A percentile compares a stretch with the other conserved stretches of the same genome.
These are phyloP conservation scores for Laspeyria flexula DNA, from an alignment of 2,888 invertebrate genomes.

Conservation along the genomic window DNA sequence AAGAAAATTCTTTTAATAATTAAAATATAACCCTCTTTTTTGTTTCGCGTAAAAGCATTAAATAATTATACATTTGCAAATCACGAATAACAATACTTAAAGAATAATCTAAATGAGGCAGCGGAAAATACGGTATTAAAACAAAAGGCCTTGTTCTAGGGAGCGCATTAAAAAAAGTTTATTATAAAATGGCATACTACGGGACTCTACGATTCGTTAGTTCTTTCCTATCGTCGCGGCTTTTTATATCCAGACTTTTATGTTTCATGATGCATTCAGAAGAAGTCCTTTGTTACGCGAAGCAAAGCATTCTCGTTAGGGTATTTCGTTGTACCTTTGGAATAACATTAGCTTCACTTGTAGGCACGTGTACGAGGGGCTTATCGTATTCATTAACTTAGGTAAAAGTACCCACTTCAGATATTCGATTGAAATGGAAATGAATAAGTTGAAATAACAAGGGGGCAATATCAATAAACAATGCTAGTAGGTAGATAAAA, in stretches of 20 bases:
- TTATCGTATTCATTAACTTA: constrained; percentile 60
- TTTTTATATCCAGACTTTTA: constrained; percentile 69
- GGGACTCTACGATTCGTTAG: constrained; percentile 58
- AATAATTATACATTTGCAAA: constrained; percentile 19
- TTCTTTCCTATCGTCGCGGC: constrained; percentile 59
- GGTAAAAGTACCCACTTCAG: constrained; percentile 47
- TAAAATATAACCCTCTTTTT: constrained; percentile 3
- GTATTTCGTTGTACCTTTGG: constrained; percentile 71
- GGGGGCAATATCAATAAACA: constrained; percentile 11
- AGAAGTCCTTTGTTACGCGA: constrained; percentile 69
- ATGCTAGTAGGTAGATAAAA: constrained; percentile 3
- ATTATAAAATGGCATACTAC: constrained; percentile 59
- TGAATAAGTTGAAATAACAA: constrained; percentile 24
- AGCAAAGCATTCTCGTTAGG: constrained; percentile 78
- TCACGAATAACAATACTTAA: constrained; percentile 44
- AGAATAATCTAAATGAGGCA: constrained; percentile 52
- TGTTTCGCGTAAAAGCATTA: no score
- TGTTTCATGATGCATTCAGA: constrained; percentile 74
- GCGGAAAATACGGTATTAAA: constrained; percentile 57
- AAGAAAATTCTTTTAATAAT: background rate
- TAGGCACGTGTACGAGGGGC: constrained; percentile 47
- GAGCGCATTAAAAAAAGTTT: constrained; percentile 55
- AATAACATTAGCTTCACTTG: constrained; percentile 72
- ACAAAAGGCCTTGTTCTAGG: constrained; percentile 56
- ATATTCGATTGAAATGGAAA: constrained; percentile 50